phyloP scores from a whole-genome alignment of 2,888 invertebrate species.

The Pristionchus arcanus region DNA sequence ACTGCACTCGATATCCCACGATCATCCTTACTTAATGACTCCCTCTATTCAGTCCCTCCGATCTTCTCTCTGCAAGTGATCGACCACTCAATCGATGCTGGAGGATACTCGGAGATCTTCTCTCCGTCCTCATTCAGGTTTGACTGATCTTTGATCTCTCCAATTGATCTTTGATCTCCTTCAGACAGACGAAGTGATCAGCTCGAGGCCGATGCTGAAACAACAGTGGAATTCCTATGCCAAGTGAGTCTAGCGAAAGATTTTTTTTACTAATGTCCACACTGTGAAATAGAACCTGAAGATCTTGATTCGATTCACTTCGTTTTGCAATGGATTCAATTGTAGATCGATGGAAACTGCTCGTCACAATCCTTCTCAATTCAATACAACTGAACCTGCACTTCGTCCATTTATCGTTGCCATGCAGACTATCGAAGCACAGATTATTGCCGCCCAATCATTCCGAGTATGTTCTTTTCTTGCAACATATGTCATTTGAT shows the following conservation, averaged over 20 bases:
- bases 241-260: conserved; percentile 21
- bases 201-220: conserved; percentile 25
- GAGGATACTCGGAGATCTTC: conserved; percentile 70
- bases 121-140: conserved; percentile 65
- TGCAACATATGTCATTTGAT: not conserved
- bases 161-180: conserved; percentile 35
- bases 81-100: conserved; percentile 59
- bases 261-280: too few species aligned
- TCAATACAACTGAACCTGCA: conserved; percentile 58
- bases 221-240: conserved; percentile 49
- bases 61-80: conserved; percentile 7
- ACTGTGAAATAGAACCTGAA: too few species aligned
- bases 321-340: not conserved
- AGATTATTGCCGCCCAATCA: conserved; percentile 62
- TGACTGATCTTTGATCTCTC: not conserved
- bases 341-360: conserved; percentile 66
- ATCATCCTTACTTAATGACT: not conserved
- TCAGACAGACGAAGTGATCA: conserved; percentile 51
- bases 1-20: not conserved
- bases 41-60: conserved; percentile 4
- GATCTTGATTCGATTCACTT: too few species aligned
- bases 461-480: conserved; percentile 52
- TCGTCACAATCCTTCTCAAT: conserved; percentile 70
- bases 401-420: conserved; percentile 63
- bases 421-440: conserved; percentile 63